Evolutionary conservation across 2,888 invertebrate species (phyloP).

Genomic region (Plebejus argus): DNA sequence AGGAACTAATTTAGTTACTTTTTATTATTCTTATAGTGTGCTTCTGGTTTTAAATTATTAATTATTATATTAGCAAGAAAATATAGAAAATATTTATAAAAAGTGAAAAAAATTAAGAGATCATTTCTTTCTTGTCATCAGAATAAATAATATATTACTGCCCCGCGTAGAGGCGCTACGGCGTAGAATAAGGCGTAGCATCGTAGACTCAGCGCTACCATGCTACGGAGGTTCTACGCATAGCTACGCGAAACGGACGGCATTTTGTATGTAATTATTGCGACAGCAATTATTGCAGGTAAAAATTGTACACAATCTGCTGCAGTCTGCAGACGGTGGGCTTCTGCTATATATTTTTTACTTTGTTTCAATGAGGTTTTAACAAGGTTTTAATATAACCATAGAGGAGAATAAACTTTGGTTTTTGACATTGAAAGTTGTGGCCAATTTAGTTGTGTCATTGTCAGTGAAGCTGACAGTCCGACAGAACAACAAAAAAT

Average conservation of each 20-base stretch:
- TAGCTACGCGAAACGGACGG: background rate
- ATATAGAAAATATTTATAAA: no score
- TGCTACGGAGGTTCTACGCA: background rate
- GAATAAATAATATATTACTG: background rate
- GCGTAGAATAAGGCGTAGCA: background rate
- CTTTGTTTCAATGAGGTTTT: background rate
- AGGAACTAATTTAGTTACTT: background rate
- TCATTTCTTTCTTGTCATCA: background rate
- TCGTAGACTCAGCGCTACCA: background rate
- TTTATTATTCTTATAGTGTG: background rate
- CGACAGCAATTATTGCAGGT: no score
- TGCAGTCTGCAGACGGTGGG: no score
- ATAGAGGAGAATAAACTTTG: background rate
- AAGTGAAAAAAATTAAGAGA: no score
- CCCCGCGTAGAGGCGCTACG: background rate
- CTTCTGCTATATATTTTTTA: no score
- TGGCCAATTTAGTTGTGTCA: background rate
- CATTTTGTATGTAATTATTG: background rate
- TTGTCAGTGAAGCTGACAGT: conserved; percentile 1
- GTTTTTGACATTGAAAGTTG: background rate
- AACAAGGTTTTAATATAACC: background rate
- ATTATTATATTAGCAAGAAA: no score
- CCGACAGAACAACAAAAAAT: background rate
- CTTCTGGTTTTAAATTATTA: no score
- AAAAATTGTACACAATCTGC: no score